Conservation (phyloP, 92 coral and sea anemone species). For the Montipora capitata region DNA sequence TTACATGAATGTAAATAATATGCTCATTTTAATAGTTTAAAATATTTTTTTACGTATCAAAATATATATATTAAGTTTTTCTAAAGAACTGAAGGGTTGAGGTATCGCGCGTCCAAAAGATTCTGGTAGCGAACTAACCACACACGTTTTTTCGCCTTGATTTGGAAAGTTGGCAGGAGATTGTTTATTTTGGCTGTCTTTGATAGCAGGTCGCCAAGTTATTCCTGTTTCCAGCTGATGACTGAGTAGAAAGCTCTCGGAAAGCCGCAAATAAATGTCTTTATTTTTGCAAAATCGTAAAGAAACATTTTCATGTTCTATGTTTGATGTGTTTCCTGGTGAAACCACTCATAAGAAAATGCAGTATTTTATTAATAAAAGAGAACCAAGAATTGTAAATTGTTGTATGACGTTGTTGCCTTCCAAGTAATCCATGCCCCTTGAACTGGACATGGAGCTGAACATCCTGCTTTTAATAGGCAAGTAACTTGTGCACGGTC, state of each 20-base stretch:
- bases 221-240: slow-evolving; percentile 18
- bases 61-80: neutral
- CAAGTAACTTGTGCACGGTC: too few species aligned
- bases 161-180: neutral
- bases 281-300: slow-evolving; percentile 39
- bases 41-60: slow-evolving; percentile 73
- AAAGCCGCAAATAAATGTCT: slow-evolving; percentile 19
- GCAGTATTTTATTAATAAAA: slow-evolving; percentile 30
- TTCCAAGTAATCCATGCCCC: too few species aligned
- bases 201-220: slow-evolving; percentile 23
- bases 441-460: too few species aligned
- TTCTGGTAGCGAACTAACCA: slow-evolving; percentile 6
- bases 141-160: slow-evolving; percentile 29
- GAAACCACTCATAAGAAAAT: slow-evolving; percentile 71
- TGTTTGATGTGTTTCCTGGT: slow-evolving; percentile 73
- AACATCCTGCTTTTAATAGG: too few species aligned
- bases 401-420: neutral
- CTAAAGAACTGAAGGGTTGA: neutral
- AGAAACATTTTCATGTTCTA: slow-evolving; percentile 27
- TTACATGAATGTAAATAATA: slow-evolving; percentile 68
- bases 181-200: slow-evolving; percentile 14
- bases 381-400: slow-evolving; percentile 17
- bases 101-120: too few species aligned
- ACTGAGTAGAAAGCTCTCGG: slow-evolving; percentile 3
- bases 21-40: slow-evolving; percentile 51